phyloP scores from a whole-genome alignment of 2,797 vertebrate genomes.

The Nyctibius grandis region DNA sequence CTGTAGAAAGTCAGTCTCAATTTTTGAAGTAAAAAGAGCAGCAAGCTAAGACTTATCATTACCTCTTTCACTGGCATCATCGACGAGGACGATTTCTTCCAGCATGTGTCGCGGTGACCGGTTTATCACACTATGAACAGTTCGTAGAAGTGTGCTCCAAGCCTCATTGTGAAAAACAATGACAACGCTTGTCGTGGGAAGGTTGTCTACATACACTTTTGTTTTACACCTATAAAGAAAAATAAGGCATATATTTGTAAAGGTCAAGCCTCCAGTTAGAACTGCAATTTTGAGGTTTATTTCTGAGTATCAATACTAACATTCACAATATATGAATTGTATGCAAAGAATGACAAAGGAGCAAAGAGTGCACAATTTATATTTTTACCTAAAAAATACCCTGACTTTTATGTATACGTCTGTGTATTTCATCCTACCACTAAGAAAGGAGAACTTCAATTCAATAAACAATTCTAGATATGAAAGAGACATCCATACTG shows the following conservation, averaged over 20 bases:
- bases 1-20: rapidly evolving
- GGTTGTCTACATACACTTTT: conserved; percentile 92
- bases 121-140: conserved; percentile 94
- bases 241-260: background rate
- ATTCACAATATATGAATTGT: rapidly evolving
- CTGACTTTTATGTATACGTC: too few species aligned
- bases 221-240: conserved; percentile 89
- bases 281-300: background rate
- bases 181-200: conserved; percentile 95
- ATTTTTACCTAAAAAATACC: background rate
- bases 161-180: conserved; percentile 99
- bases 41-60: background rate
- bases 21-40: background rate
- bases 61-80: conserved; percentile 98
- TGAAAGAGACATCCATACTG: background rate
- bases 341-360: background rate
- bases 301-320: background rate
- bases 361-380: rapidly evolving
- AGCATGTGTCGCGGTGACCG: conserved; percentile 91
- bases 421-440: background rate
- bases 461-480: background rate
- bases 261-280: background rate
- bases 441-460: background rate
- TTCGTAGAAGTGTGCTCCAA: conserved; percentile 95
- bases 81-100: conserved; percentile 95